Base-by-base conservation (phyloP, 1,140 invertebrate species). In the Drosophila pseudoobscura region DNA sequence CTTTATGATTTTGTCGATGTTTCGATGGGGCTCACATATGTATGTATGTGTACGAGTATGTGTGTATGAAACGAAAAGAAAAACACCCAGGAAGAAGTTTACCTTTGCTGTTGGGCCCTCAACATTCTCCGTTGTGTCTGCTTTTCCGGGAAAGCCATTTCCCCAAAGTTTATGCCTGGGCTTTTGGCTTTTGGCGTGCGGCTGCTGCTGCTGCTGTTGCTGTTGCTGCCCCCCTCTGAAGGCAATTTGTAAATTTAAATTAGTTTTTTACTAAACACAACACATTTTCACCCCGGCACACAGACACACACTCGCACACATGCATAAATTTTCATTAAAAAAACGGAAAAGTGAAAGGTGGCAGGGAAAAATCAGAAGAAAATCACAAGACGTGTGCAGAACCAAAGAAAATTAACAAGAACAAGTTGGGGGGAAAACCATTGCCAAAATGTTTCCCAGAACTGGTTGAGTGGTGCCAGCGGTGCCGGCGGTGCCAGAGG, bases 181-280 rank as follows among this genome's bases (percentile, higher is more conserved):
- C 65, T 69, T 69, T 63, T 20, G 69, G 62, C 65, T 69, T 69
- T 31, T 31, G 29, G 29, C 29, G 29, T 31, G 29, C 29, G 57
- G 61, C 61, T 64, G 24, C 56, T 35, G 50, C 24, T 31, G 41
- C 45, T 20, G 50, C 29, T 6, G 26, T 8, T 31, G 31, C 31
- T 4, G 22, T 24, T 24, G 24, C 29, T 26, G 44, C 64, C 63
- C 65, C 66, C 66, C 66, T 70, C 71, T 39, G 52, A 75, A 75
- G 71, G 72, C 70, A 75, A 75, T 75, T 75, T 75, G 72, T 75
- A 75, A 75, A 75, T 75, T 75, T 75, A 75, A 75, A 75, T 75
- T 75, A 75, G 72, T 75, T 75, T 39, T 39, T 75, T 75, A 75
- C 72, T 75, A 75, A 75, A 75, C 72, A 75, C 71, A 66, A 66